Base-by-base conservation (phyloP, 2,797 vertebrate species). In the Aselliscus stoliczkanus region DNA sequence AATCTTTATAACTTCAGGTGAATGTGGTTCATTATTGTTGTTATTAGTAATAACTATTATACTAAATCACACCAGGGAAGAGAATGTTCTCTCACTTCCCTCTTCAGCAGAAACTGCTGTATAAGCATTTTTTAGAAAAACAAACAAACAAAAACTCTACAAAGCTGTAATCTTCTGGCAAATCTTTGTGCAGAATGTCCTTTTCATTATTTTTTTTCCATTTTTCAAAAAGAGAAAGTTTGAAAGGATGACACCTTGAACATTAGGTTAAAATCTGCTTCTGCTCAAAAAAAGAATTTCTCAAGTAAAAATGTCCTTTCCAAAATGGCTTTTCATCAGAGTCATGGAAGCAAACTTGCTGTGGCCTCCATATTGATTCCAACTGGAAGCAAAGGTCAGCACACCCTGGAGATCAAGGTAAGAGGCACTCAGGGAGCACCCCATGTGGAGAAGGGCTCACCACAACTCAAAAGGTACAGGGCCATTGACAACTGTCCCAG, bases 11-110 rank as follows among this genome's bases (percentile, higher is more conserved):
- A 93, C 85, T 96, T 1, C 3, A 93, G 67, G 79, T 94, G 83
- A 87, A 76, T 94, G 65, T 93, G 82, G 70, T 23, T 96, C 89
- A 92, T 96, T 93, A 96, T 77, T 95, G 56, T 88, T 89, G 14
- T 91, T 83, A 97, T 96, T 96, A 96, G 54, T 91, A 90, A 79
- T 95, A 96, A 97, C 95, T 94, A 95, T 54, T 75, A 52, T 65
- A 80, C 65, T 88, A 96, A 76, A 69, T 82, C 89, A 95, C 94
- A 94, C 88, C 95, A 94, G 27, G 77, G 82, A 96, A 95, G 82
- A 90, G 73, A 96, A 97, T 96, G 80, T 92, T 96, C 95, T 95
- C 77, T 92, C 58, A 82, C 73, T 92, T 67, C 34, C 89, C 94
- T 96, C 93, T 92, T 95, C 42, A 62, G 76, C 72, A 93, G 21